phyloP scores from a whole-genome alignment of 2,113 vertebrate genomes.

The Brienomyrus brachyistius region DNA sequence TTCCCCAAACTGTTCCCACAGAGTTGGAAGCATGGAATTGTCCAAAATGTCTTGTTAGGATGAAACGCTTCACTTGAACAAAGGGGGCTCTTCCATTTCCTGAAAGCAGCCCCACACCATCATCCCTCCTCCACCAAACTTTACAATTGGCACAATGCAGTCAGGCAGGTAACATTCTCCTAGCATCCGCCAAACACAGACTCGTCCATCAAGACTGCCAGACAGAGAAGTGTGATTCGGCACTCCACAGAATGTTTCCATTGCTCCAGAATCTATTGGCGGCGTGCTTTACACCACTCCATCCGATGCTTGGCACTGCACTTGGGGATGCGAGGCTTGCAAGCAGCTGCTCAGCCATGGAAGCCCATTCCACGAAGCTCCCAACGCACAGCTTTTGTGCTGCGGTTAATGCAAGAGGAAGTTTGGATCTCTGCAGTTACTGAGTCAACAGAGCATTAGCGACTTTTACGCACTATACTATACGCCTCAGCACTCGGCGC shows the following conservation, averaged over 20 bases:
- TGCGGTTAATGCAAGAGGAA: too few relatives aligned
- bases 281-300: neutral
- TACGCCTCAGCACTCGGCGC: too few relatives aligned
- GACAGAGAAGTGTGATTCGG: neutral
- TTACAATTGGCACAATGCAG: too few relatives aligned
- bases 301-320: fast-evolving
- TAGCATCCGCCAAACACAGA: neutral
- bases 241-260: neutral
- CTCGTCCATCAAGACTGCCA: neutral
- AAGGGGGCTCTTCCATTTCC: neutral
- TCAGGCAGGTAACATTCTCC: neutral
- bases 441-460: neutral
- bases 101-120: neutral
- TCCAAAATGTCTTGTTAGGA: too few relatives aligned
- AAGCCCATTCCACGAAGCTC: neutral
- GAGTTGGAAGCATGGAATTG: too few relatives aligned
- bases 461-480: too few relatives aligned
- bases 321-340: neutral
- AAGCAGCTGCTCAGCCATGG: too few relatives aligned
- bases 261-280: neutral
- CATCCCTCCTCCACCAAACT: neutral
- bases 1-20: too few relatives aligned
- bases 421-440: too few relatives aligned
- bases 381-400: too few relatives aligned
- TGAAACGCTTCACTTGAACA: neutral